Conservation (phyloP, 1,140 invertebrate genomes). For the Phymorhynchus buccinoides region DNA sequence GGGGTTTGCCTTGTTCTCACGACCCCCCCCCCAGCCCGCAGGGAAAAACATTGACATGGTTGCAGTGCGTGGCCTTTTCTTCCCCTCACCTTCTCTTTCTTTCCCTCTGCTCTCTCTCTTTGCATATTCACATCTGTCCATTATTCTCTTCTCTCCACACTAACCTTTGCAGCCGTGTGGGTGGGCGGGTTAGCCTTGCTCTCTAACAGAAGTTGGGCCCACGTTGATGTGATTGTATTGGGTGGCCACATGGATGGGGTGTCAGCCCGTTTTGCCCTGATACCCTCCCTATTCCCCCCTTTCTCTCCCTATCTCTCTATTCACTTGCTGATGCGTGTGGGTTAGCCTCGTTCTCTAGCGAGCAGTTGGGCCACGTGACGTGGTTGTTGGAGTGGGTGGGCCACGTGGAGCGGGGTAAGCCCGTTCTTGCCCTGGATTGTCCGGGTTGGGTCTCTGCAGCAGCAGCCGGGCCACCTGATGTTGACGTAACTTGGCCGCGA, state of each 20-base stretch:
- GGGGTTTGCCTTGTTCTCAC: conserved; percentile 93
- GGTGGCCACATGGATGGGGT: conserved; percentile 95
- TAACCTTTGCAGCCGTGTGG: background rate
- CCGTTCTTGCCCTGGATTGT: conserved; percentile 98
- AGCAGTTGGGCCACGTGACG: conserved; percentile 93
- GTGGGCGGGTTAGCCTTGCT: conserved; percentile 94
- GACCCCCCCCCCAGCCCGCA: conserved; percentile 89
- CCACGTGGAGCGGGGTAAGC: conserved; percentile 97
- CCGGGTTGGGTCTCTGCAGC: conserved; percentile 92
- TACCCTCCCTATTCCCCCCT: background rate
- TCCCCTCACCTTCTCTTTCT: too few species aligned
- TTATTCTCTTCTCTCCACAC: background rate
- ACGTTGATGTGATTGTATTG: conserved; percentile 99
- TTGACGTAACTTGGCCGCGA: conserved; percentile 99
- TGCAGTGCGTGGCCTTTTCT: conserved; percentile 99
- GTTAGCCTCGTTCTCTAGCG: conserved; percentile 94
- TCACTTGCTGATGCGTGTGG: conserved; percentile 89
- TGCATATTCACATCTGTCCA: too few species aligned
- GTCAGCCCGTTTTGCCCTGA: conserved; percentile 99
- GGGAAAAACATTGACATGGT: conserved; percentile 96
- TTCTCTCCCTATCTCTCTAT: background rate
- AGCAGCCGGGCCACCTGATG: conserved; percentile 93
- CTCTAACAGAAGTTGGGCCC: conserved; percentile 91
- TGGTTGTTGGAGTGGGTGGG: conserved; percentile 99
- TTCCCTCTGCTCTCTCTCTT: too few species aligned